Percentiles rank a stretch among this genome's conserved stretches.
These are phyloP conservation scores for Kuschelorhynchus macadamiae DNA, from an alignment of 2,888 invertebrate species.

Conservation along the genomic window DNA sequence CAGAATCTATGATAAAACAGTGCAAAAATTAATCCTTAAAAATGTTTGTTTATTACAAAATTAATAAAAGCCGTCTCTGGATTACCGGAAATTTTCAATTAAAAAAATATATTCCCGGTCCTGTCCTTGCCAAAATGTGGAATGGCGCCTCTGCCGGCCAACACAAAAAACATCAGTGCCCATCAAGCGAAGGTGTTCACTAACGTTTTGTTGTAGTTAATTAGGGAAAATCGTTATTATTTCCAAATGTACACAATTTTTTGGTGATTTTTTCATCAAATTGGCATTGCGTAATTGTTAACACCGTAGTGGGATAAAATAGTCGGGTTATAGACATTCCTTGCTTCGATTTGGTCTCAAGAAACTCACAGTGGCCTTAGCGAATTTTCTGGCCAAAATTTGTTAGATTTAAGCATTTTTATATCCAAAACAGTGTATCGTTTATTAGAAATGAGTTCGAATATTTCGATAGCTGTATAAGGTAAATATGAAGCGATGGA, in stretches of 20 bases:
- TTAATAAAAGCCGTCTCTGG: too few species aligned
- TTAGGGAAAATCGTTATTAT: background rate
- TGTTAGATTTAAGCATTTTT: background rate
- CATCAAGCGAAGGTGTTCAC: constrained; percentile 18
- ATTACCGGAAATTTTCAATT: too few species aligned
- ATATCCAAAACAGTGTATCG: background rate
- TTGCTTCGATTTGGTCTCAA: background rate
- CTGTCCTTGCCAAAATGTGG: constrained; percentile 6
- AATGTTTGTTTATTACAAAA: too few species aligned
- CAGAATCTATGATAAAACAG: too few species aligned
- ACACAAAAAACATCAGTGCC: constrained; percentile 13
- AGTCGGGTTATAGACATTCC: constrained; percentile 4
- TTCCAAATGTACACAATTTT: constrained; percentile 12
- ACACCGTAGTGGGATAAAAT: background rate
- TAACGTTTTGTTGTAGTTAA: constrained; percentile 22
- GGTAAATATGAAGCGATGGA: background rate
- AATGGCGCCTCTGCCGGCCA: constrained; percentile 30
- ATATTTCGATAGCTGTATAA: background rate
- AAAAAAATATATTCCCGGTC: too few species aligned
- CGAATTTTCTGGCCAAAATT: constrained; percentile 2
- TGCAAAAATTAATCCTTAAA: too few species aligned
- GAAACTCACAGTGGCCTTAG: constrained; percentile 29
- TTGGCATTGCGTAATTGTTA: constrained; percentile 1
- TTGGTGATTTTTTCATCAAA: constrained; percentile 11
- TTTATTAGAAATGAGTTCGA: background rate